Base-by-base conservation (phyloP, 2,797 vertebrate species). In the Mus minutoides region DNA sequence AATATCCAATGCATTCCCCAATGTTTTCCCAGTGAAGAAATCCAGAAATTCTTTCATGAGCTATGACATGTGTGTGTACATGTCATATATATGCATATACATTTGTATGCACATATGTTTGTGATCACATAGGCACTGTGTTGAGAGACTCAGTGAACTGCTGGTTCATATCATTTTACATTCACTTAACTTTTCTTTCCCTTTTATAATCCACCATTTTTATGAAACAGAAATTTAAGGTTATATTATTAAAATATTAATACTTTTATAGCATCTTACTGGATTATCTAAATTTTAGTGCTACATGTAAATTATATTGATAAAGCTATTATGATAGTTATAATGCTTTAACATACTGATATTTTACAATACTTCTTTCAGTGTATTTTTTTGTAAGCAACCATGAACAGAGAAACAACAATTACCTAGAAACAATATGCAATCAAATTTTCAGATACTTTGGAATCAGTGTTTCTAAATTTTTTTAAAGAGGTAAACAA, bases 401-500 rank as follows among this genome's bases (percentile, higher is more conserved):
- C 34, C 43, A 77, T 58, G 40, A 31, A 78, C 87, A 73, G 54
- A 76, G 34, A 69, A 56, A 82, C 6, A 89, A 22, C 24, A 26
- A 78, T 79, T 90, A 69, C 24, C 21, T 67, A 93, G 8, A 43
- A 52, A 94, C 2, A 87, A 88, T 78, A 79, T 88, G 22, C 17
- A 93, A 60, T 76, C 92, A 82, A 90, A 8, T 40, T 52, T 96
- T 89, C 54, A 86, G 52, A 71, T 34, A 78, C 73, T 92, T 92
- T 95, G 52, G 79, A 90, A 60, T 90, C 46, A 60, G n/a, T 62
- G 22, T 94, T 96, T 88, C 83, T 40, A 26, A 43, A 21, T 12
- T 52, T 97, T 97, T 73, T 49, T 79, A 88, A 78, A 94, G 91
- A 56, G 17, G 3, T 73, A 73, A 90, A 92, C 77, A 77, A 89